These are phyloP conservation scores for Eudyptes chrysolophus DNA, from an alignment of 2,113 vertebrate genomes.

Conservation along the genomic window DNA sequence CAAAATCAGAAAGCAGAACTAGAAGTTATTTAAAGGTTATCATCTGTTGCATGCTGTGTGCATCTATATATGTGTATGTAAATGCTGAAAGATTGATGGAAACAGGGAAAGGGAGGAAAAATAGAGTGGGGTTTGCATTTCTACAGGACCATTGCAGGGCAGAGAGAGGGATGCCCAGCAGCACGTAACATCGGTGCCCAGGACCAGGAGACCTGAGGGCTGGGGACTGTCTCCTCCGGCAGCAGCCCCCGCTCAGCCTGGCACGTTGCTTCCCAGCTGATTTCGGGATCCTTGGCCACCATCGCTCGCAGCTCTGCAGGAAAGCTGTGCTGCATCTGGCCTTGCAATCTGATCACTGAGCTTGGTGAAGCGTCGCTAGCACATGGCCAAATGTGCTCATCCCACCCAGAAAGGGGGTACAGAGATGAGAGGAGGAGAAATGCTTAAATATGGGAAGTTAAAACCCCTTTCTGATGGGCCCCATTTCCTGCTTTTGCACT, in stretches of 20 bases:
- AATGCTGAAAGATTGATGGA: background rate
- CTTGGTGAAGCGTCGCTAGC: background rate
- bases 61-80: background rate
- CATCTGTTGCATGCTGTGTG: background rate
- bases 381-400: background rate
- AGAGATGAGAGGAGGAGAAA: background rate
- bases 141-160: background rate
- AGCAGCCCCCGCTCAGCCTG: background rate
- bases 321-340: conserved; percentile 30
- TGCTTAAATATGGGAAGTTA: background rate
- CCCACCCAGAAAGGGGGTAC: background rate
- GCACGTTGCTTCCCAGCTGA: background rate
- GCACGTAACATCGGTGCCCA: rapidly evolving
- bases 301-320: background rate
- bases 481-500: background rate
- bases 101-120: background rate
- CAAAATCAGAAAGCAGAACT: background rate
- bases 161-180: background rate
- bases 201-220: rapidly evolving
- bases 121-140: background rate
- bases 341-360: background rate
- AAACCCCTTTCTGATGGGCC: background rate
- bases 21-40: background rate
- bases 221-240: background rate
- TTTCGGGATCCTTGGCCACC: background rate